These are phyloP conservation scores for Platysteira castanea DNA, from an alignment of 2,113 vertebrate species.

Conservation along the genomic window DNA sequence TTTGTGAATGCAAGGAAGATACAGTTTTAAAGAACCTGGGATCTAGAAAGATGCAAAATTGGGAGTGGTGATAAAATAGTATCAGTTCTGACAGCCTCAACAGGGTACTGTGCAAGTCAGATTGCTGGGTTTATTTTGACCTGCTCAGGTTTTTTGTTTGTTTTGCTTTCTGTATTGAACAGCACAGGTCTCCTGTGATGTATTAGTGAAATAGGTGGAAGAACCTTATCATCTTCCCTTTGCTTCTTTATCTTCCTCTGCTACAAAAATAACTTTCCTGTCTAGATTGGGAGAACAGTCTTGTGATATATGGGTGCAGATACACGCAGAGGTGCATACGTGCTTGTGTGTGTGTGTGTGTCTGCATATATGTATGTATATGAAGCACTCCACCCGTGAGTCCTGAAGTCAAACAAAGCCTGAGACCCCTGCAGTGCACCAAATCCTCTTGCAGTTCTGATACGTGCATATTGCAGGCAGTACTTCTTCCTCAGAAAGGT, in stretches of 20 bases:
- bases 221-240: background rate
- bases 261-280: background rate
- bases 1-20: background rate
- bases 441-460: background rate
- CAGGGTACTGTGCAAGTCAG: too few species aligned
- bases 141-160: background rate
- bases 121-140: background rate
- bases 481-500: background rate
- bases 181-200: background rate
- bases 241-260: background rate
- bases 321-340: accelerated
- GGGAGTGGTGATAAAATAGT: background rate
- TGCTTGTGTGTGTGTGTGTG: too few species aligned
- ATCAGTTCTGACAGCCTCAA: background rate
- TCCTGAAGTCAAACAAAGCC: background rate
- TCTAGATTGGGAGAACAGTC: background rate
- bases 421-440: background rate
- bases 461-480: accelerated
- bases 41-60: background rate
- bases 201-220: background rate
- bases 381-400: background rate
- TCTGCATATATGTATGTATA: background rate
- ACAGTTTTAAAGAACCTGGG: background rate
- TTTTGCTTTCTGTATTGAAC: background rate
- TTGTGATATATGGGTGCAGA: background rate